Percentiles rank a stretch among this genome's conserved stretches.
phyloP scores from a whole-genome alignment of 2,113 vertebrate genomes.

The Rhegmatorhina hoffmannsi region DNA sequence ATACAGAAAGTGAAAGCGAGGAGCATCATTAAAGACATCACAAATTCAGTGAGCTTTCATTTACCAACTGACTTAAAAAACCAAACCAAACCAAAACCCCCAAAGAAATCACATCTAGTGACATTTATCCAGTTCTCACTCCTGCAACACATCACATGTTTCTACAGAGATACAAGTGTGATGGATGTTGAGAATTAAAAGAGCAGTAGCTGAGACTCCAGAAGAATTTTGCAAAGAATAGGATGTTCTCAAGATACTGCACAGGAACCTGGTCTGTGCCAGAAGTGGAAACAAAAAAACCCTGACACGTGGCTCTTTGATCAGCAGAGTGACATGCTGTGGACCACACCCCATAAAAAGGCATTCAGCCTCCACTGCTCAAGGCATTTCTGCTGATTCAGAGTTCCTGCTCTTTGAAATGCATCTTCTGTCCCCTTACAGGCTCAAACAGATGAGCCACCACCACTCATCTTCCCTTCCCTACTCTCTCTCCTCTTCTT shows the following conservation, averaged over 20 bases:
- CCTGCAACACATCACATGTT: background rate
- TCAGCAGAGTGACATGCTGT: background rate
- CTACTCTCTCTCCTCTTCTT: background rate
- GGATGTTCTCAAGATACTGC: background rate
- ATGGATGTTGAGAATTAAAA: background rate
- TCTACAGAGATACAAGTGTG: background rate
- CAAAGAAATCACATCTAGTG: background rate
- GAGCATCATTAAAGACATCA: background rate
- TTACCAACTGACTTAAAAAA: background rate
- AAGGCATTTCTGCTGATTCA: background rate
- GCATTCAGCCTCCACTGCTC: background rate
- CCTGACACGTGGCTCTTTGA: background rate
- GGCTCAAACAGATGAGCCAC: background rate
- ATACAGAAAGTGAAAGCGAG: background rate
- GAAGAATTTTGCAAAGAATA: background rate
- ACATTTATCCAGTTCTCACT: background rate
- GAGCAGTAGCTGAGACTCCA: background rate
- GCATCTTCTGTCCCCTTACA: background rate
- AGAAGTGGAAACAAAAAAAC: background rate
- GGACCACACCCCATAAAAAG: background rate
- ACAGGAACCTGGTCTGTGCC: background rate
- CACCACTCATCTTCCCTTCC: background rate
- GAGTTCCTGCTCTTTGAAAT: background rate
- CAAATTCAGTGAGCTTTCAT: background rate
- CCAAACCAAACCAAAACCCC: background rate